Evolutionary conservation across 2,888 invertebrate species (phyloP), one percentile per base, ranked within the genome.

Genomic region (Eupithecia centaureata): DNA sequence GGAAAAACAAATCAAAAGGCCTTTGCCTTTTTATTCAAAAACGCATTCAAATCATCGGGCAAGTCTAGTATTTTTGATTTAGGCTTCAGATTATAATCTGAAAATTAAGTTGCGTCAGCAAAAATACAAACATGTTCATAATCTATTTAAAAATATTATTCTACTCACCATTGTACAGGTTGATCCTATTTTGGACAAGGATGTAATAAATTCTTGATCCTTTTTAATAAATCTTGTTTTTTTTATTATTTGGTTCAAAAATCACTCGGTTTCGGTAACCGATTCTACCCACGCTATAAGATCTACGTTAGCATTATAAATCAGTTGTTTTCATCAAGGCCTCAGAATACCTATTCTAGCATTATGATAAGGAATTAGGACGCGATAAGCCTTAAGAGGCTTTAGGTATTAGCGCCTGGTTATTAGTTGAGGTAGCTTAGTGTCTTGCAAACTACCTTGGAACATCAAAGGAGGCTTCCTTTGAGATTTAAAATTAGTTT

Each of bases 311-410:
- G 27, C 22, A 10, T 32, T 61, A 51, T 32, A 54, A 47, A 58
- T 30, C 8, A 57, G 28, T 38, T 68, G 18, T 61, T 60, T 10
- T 25, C 56, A 59, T 35, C 25, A 27, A 54, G 12, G n/a, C 65
- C 66, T 38, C 38, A 38, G 51, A 22, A 5, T 63, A 62, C 69
- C 69, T 70, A 63, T 57, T 57, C 22, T 60, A 61, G 67, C 66
- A 72, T 70, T 70, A 70, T 73, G 68, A 73, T 67, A 72, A 68
- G 67, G 70, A 70, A 68, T 70, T 63, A 66, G 72, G 72, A 68
- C 63, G 65, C 56, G 73, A 72, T 68, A 73, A 73, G 73, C 70
- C 67, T 51, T 65, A 70, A 59, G 68, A 67, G 70, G 70, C 67
- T 70, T 67, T 65, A 63, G 65, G 70, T 67, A 67, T 73, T 70